A percentile compares a stretch with the other conserved stretches of the same genome.
These are phyloP conservation scores for Campoplex capitator DNA, from an alignment of 2,888 invertebrate genomes.

Conservation along the genomic window DNA sequence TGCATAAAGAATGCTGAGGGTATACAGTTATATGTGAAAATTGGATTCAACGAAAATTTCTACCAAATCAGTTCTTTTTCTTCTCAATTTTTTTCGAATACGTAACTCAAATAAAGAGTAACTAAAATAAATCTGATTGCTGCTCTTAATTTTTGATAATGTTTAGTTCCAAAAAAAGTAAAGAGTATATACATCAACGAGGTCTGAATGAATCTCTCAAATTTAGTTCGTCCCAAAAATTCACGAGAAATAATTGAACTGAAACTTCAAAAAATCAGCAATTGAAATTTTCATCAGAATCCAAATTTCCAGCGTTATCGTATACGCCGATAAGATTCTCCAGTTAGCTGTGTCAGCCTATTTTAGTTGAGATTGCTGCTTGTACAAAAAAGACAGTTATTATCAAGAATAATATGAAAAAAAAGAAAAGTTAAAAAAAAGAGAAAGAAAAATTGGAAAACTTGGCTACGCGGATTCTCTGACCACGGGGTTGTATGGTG, in stretches of 20 bases:
- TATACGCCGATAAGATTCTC: conserved; percentile 14
- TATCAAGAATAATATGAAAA: conserved; percentile 7
- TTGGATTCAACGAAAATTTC: conserved; percentile 21
- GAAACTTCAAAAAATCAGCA: not conserved
- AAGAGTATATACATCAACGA: too few species aligned
- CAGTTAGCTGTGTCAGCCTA: conserved; percentile 57
- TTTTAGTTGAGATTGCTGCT: conserved; percentile 63
- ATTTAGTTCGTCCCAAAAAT: not conserved
- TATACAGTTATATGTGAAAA: conserved; percentile 19
- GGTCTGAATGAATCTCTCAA: not conserved
- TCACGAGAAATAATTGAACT: not conserved
- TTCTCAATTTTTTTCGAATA: not conserved
- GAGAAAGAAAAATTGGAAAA: conserved; percentile 40
- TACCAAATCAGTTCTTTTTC: not conserved
- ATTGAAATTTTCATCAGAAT: conserved; percentile 2
- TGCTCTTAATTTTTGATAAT: not conserved
- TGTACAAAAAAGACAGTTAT: conserved; percentile 53
- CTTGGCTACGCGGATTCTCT: conserved; percentile 68
- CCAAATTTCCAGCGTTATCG: conserved; percentile 9
- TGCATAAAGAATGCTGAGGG: conserved; percentile 18
- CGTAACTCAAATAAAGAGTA: not conserved
- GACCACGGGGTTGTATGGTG: conserved; percentile 58
- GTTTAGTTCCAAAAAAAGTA: not conserved
- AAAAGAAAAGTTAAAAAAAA: not conserved
- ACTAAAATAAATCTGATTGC: too few species aligned